Conservation (phyloP, 1,140 invertebrate species). For the Drosophila tani region DNA sequence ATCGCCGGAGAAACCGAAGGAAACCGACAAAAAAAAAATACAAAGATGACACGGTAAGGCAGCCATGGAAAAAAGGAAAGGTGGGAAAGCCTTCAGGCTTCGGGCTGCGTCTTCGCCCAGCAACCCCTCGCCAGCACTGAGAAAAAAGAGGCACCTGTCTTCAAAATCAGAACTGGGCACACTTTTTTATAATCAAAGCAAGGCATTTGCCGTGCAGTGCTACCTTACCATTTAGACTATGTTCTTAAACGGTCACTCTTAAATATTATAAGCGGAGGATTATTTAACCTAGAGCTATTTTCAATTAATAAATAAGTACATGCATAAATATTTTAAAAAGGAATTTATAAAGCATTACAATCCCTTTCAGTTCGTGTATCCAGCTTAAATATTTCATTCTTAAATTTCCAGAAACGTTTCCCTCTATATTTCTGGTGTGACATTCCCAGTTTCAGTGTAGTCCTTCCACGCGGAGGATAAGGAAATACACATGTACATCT, state of each 20-base stretch:
- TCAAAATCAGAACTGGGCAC: neutral
- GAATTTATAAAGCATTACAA: no score
- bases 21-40: conserved; percentile 16
- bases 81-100: conserved; percentile 56
- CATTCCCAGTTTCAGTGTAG: conserved; percentile 3
- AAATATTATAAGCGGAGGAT: no score
- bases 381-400: no score
- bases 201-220: neutral
- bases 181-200: neutral
- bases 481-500: conserved; percentile 27
- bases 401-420: no score
- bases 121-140: conserved; percentile 6
- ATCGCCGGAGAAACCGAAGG: conserved; percentile 45
- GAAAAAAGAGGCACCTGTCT: neutral
- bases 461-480: conserved; percentile 3
- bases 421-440: no score
- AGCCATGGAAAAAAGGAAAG: conserved; percentile 40
- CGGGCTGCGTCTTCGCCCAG: neutral
- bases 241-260: neutral
- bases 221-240: neutral
- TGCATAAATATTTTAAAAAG: no score
- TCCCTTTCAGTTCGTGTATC: no score
- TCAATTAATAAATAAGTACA: no score
- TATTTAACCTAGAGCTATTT: no score
- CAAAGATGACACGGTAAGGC: conserved; percentile 38